Base-by-base conservation (phyloP, 2,797 vertebrate genomes). In the Orestias chungarensis region DNA sequence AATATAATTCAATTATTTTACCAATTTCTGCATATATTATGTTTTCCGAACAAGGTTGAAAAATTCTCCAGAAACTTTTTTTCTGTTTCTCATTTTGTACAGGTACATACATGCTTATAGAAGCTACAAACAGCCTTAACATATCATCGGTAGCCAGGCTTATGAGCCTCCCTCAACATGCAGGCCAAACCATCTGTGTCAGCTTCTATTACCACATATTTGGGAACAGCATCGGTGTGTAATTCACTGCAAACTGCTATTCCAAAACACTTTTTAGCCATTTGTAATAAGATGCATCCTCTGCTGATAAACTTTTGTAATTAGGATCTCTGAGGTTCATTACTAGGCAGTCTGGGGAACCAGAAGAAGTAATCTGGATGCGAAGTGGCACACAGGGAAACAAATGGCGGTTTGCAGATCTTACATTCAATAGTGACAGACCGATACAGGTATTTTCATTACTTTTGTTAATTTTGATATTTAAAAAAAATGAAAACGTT, bases 121-220 rank as follows among this genome's bases (percentile, higher is more conserved):
- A n/a, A 38, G 4, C 87, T 54, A 0, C 23, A 31, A 0, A 0
- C 1, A 25, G 6, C 2, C 25, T 52, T 1, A 49, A 88, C 55
- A 66, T 68, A 17, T 84, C 83, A 54, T 82, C 88, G 9, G 12
- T 76, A 46, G 92, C 94, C 40, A 92, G 92, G 83, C 90, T 95
- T 7, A 38, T 93, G 61, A 92, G 92, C 80, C 91, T 79, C 69
- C 92, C 93, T 71, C 93, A 82, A 11, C 74, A 85, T 67, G 82
- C 64, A 3, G 69, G 35, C 43, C 78, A 66, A 76, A 59, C 70
- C 61, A 70, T 89, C 42, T 95, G 95, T 76, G 88, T 95, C 76
- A 94, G 86, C 83, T 95, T 95, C 87, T 84, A 70, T 86, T 95
- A 95, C 83, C 88, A 91, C 80, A 94, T 95, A 70, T 94, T 93